phyloP scores from a whole-genome alignment of 1,140 invertebrate species.

The Caenorhabditis remanei region DNA sequence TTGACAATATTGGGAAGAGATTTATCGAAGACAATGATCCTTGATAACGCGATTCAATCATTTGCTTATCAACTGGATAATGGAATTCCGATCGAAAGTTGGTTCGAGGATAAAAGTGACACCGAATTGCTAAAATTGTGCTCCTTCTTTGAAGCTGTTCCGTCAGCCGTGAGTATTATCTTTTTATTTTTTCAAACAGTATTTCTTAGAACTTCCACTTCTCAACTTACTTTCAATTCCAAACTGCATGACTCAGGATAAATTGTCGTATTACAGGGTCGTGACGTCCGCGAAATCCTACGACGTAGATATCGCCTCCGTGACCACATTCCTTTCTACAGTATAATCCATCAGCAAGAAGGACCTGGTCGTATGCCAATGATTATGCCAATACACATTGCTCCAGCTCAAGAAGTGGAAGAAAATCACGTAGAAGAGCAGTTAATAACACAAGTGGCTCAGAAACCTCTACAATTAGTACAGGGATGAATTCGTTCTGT shows the following conservation, averaged over 20 bases:
- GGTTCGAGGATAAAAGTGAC: slow-evolving; percentile 93
- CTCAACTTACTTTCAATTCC: too few species aligned
- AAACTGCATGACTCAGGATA: too few species aligned
- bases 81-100: slow-evolving; percentile 96
- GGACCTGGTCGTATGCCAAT: slow-evolving; percentile 9
- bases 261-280: slow-evolving; percentile 51
- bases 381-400: background rate
- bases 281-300: slow-evolving; percentile 65
- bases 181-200: background rate
- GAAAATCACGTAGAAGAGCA: background rate
- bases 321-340: slow-evolving; percentile 62
- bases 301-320: slow-evolving; percentile 64
- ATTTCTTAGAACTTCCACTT: background rate
- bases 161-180: slow-evolving; percentile 75
- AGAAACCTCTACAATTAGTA: slow-evolving; percentile 16
- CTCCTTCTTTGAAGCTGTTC: slow-evolving; percentile 91
- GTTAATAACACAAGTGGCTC: slow-evolving; percentile 33
- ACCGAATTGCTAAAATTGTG: slow-evolving; percentile 91
- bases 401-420: background rate
- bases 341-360: slow-evolving; percentile 24
- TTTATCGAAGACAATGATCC: slow-evolving; percentile 90
- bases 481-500: background rate
- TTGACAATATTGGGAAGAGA: slow-evolving; percentile 92
- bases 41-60: slow-evolving; percentile 92
- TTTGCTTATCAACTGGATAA: slow-evolving; percentile 94